phyloP scores from a whole-genome alignment of 2,113 vertebrate species.

The Phrynosoma platyrhinos region DNA sequence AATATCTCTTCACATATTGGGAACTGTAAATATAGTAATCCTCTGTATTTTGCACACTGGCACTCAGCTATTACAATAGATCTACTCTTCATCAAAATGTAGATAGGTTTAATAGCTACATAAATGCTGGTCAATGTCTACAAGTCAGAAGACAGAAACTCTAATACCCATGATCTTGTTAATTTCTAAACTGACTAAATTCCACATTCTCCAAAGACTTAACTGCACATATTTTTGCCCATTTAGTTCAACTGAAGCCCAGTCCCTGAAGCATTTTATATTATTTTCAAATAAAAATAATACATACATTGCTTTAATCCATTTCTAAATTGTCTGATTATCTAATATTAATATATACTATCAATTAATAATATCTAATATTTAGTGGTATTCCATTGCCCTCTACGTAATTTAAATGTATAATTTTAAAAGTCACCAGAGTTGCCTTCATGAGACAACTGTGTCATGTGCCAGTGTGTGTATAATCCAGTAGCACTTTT shows the following conservation, averaged over 20 bases:
- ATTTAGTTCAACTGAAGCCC: constrained; percentile 1
- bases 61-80: not conserved
- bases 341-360: no score
- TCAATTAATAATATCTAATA: no score
- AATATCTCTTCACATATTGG: not conserved
- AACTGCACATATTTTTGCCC: not conserved
- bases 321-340: no score
- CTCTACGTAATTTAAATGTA: no score
- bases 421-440: no score
- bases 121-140: not conserved
- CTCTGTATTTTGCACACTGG: not conserved
- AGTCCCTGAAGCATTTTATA: not conserved
- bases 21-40: constrained; percentile 4
- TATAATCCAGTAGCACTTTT: no score
- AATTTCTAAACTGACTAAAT: not conserved
- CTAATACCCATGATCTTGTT: not conserved
- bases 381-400: no score
- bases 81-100: not conserved
- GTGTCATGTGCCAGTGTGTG: no score
- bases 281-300: no score
- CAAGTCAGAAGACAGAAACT: not conserved
- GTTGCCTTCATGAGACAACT: no score
- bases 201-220: not conserved
- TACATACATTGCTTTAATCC: no score
- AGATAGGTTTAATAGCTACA: not conserved